These are phyloP conservation scores for Climacteris rufus DNA, from an alignment of 2,113 vertebrate genomes.

Conservation along the genomic window DNA sequence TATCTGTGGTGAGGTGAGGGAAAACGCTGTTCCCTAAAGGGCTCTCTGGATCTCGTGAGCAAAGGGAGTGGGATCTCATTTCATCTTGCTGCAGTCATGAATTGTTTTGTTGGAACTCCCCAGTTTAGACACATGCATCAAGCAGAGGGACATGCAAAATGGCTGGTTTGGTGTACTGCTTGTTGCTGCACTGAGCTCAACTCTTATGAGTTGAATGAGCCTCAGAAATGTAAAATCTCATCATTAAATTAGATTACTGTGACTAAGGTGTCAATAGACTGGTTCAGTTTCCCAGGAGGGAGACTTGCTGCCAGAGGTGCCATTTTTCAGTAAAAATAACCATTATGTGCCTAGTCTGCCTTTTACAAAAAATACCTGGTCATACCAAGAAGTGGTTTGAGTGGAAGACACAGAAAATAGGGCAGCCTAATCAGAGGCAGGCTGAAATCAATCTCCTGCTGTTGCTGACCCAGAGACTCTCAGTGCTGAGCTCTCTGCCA, in stretches of 20 bases:
- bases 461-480: background rate
- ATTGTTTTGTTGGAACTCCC: background rate
- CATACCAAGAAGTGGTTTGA: background rate
- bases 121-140: background rate
- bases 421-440: background rate
- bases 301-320: background rate
- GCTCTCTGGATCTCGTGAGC: background rate
- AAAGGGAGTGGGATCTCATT: background rate
- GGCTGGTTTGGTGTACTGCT: background rate
- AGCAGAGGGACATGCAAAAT: background rate
- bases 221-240: background rate
- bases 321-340: background rate
- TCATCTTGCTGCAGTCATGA: background rate
- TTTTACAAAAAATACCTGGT: background rate
- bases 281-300: background rate
- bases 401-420: background rate
- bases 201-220: background rate
- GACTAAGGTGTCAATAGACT: background rate
- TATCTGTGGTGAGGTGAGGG: background rate
- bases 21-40: background rate
- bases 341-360: background rate
- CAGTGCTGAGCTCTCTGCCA: background rate
- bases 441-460: background rate
- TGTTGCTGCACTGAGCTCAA: rapidly evolving
- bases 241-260: background rate